Evolutionary conservation across 2,888 invertebrate species (phyloP).

Genomic region (Amphipoea oculea): DNA sequence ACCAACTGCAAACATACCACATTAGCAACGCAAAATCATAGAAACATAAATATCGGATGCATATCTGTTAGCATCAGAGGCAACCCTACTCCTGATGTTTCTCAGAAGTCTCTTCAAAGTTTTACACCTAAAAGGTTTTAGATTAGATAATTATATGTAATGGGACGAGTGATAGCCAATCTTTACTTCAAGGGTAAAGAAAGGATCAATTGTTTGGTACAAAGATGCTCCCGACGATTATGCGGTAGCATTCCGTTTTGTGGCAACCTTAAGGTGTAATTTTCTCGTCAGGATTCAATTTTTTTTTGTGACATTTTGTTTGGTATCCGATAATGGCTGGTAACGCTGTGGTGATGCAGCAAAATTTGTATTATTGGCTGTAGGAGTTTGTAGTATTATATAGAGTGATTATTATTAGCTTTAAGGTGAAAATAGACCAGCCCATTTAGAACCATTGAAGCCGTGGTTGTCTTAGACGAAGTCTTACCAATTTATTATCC

Average conservation of each 20-base stretch:
- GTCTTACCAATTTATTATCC: too few relatives aligned
- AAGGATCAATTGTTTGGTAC: slow-evolving; percentile 75
- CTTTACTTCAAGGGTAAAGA: slow-evolving; percentile 74
- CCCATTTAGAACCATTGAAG: too few relatives aligned
- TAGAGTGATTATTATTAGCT: too few relatives aligned
- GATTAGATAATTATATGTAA: slow-evolving; percentile 89
- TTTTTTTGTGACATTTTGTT: slow-evolving; percentile 62
- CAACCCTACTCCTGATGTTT: slow-evolving; percentile 74
- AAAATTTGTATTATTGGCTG: slow-evolving; percentile 21
- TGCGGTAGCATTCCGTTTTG: slow-evolving; percentile 81
- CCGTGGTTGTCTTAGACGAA: too few relatives aligned
- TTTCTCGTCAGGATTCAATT: slow-evolving; percentile 77
- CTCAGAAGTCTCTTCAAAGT: slow-evolving; percentile 85
- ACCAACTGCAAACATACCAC: neutral
- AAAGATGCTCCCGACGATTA: slow-evolving; percentile 83
- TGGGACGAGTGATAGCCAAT: slow-evolving; percentile 79
- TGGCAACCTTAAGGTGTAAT: slow-evolving; percentile 75
- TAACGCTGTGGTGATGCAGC: slow-evolving; percentile 63
- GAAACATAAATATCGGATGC: slow-evolving; percentile 10
- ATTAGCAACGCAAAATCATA: slow-evolving; percentile 2
- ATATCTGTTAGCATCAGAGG: slow-evolving; percentile 47
- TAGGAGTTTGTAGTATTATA: neutral
- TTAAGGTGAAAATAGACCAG: too few relatives aligned
- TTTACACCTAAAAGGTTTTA: slow-evolving; percentile 89
- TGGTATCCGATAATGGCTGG: slow-evolving; percentile 60